phyloP scores from a whole-genome alignment of 1,140 invertebrate genomes.

The Diploscapter pachys region DNA sequence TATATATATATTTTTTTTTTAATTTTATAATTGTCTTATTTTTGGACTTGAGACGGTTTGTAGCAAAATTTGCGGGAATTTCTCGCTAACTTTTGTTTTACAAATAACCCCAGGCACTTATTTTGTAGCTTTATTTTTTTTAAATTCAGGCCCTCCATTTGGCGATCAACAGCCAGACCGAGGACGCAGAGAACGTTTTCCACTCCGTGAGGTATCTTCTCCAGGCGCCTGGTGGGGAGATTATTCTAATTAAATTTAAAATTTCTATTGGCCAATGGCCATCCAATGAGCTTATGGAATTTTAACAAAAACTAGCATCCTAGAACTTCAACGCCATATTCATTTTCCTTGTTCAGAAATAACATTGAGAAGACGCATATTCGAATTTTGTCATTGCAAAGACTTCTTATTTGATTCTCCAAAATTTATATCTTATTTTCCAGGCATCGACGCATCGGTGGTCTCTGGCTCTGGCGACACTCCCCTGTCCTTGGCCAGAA shows the following conservation, averaged over 20 bases:
- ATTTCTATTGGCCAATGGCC: too few relatives aligned
- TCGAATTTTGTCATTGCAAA: background rate
- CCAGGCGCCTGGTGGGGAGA: slow-evolving; percentile 28
- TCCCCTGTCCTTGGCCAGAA: slow-evolving; percentile 45
- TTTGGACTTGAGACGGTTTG: too few relatives aligned
- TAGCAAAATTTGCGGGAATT: background rate
- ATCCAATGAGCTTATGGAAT: too few relatives aligned
- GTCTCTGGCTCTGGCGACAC: slow-evolving; percentile 48
- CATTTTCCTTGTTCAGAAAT: too few relatives aligned
- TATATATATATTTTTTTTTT: background rate
- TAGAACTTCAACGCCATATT: too few relatives aligned
- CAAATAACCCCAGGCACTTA: background rate
- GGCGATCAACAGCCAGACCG: slow-evolving; percentile 51
- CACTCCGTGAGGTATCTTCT: slow-evolving; percentile 31
- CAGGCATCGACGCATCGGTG: slow-evolving; percentile 51
- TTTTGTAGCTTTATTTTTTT: background rate
- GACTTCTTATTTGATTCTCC: background rate
- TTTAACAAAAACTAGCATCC: too few relatives aligned
- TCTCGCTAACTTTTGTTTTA: slow-evolving; percentile 30
- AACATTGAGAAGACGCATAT: background rate
- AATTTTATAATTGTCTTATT: background rate
- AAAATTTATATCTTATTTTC: slow-evolving; percentile 21
- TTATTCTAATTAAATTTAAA: too few relatives aligned
- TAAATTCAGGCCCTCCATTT: slow-evolving; percentile 61
- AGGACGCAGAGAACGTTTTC: slow-evolving; percentile 35